Base-by-base conservation (phyloP, 2,113 vertebrate genomes). In the Morone chrysops region DNA sequence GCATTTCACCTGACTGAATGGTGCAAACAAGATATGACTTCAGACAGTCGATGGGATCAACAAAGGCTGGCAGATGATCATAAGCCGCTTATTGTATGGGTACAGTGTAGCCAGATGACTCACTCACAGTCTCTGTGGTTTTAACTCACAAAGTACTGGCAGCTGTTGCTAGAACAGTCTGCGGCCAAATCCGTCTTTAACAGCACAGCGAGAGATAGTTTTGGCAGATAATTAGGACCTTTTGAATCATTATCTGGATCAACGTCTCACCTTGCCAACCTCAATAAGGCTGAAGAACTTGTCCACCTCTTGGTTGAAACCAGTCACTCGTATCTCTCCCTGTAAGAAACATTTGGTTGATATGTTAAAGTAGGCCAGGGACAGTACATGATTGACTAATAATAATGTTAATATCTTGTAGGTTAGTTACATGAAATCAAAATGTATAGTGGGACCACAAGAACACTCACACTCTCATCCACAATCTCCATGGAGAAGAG, bases 301-400 rank as follows among this genome's bases (percentile, higher is more conserved):
- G 94, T 99, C 98, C 90, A 95, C 98, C 92, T 99, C 97, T 75
- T 98, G 96, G 78, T 97, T 99, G 93, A 99, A 99, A 68, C 96
- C 97, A 43, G 98, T 98, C 61, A 97, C 97, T 94, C 98, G 95
- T 82, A 99, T 99, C 91, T 99, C 98, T 41, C 98, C 98, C 98
- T 99, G 92, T 40, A 89, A 88, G 51, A 82, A 43, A 54, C 8
- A 56, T 18, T 1, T 18, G 1, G 12, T 40, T 51, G 12, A 20
- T 62, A 38, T 17, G 38, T 57, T 50, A 68, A 38, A 70, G 12
- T 13, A 18, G 20, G 51, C 25, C n/a, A 59, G 43, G 6, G 8
- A 66, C 10, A 22, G 38, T 1, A 8, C n/a, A 67, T 4, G 71
- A 68, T 36, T 68, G 62, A 25, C 53, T n/a, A 9, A 4, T 40